These are phyloP conservation scores for Cheilosia scutellata DNA, from an alignment of 2,888 invertebrate genomes.

Conservation along the genomic window DNA sequence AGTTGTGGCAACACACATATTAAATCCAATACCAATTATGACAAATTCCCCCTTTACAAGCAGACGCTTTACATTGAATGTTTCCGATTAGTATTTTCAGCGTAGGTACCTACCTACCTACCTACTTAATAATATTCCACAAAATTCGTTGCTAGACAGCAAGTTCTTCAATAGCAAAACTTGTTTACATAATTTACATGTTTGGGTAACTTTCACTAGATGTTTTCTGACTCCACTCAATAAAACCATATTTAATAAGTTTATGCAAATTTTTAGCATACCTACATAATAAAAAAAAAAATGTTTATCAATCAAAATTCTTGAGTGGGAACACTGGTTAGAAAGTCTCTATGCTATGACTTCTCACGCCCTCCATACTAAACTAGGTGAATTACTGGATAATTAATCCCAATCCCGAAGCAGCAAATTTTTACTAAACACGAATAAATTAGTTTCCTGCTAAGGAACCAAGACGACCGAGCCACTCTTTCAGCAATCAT, in stretches of 20 bases:
- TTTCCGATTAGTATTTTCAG: too few relatives aligned
- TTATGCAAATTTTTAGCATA: background rate
- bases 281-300: background rate
- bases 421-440: background rate
- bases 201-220: conserved; percentile 5
- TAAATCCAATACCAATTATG: too few relatives aligned
- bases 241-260: background rate
- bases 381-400: background rate
- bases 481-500: background rate
- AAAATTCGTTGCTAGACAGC: background rate
- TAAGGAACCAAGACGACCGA: too few relatives aligned
- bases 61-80: too few relatives aligned
- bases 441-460: background rate
- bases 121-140: background rate
- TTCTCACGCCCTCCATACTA: background rate
- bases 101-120: too few relatives aligned
- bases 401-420: background rate
- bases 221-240: background rate
- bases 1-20: too few relatives aligned
- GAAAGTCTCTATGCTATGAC: background rate
- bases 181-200: background rate
- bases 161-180: background rate
- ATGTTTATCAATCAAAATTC: background rate
- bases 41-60: too few relatives aligned
- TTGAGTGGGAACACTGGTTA: conserved; percentile 12